Evolutionary conservation across 2,797 vertebrate genomes (phyloP), one percentile per base, ranked within the genome.

Genomic region (Tarsius wallacei): DNA sequence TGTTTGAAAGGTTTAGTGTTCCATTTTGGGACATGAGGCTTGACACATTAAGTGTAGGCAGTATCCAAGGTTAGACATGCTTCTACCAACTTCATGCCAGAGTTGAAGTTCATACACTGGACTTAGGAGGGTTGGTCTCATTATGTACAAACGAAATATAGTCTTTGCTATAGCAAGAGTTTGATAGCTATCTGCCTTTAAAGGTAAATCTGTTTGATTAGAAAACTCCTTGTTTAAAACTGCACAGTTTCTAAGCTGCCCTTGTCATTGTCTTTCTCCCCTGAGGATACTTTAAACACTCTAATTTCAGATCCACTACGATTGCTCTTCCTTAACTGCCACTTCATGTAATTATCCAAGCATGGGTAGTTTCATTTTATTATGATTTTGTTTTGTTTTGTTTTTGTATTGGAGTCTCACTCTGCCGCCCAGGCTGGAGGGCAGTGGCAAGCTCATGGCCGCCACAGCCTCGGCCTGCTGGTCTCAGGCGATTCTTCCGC

Each of bases 141-240:
- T 57, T 80, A 28, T 42, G 33, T 71, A 82, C 68, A 42, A 17
- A 73, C 57, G 49, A 63, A 86, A 93, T 73, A 12, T 66, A 74
- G 47, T 47, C 33, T 53, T 55, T 51, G 1, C 85, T 61, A 7
- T 42, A 83, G 28, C 28, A n/a, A 49, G 4, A 70, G 7, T 74
- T 64, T 26, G 36, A 28, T 15, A 90, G 80, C 19, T 83, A 49
- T 68, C 24, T 76, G 49, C 73, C 87, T 91, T 76, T 49, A 87
- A 74, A 89, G 33, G 28, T 24, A 92, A 93, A 88, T 42, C 7
- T 51, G 61, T 42, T 77, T 33, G 63, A 53, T 87, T 77, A 71
- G 77, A 77, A 76, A 78, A 97, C 7, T 55, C 42, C 17, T 82
- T 73, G 64, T 89, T 64, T 59, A 74, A 91, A 68, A 73, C 17